phyloP scores from a whole-genome alignment of 1,140 invertebrate genomes.

The Matsumurasca onukii region DNA sequence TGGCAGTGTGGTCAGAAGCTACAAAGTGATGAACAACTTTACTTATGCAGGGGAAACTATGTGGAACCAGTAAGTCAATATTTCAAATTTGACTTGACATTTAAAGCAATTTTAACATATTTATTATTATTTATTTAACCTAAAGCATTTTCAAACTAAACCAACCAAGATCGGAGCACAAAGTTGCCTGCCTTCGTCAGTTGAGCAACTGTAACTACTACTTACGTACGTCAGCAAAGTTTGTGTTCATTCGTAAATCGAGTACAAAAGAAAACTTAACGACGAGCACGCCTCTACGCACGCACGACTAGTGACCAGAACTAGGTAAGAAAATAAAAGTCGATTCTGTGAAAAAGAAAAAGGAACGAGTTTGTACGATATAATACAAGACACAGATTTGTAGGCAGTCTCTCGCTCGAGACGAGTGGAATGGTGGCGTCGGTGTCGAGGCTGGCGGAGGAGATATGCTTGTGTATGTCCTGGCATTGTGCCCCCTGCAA shows the following conservation, averaged over 20 bases:
- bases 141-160: too few relatives aligned
- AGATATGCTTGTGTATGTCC: constrained; percentile 10
- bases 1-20: too few relatives aligned
- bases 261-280: not conserved
- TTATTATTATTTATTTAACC: too few relatives aligned
- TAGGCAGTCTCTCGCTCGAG: not conserved
- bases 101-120: too few relatives aligned
- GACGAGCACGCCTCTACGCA: not conserved
- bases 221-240: constrained; percentile 7
- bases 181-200: constrained; percentile 10
- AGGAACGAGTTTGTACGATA: not conserved
- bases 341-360: not conserved
- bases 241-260: not conserved
- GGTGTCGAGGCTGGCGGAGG: not conserved
- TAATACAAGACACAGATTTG: not conserved
- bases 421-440: not conserved
- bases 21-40: too few relatives aligned
- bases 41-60: too few relatives aligned
- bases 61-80: too few relatives aligned
- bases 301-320: not conserved
- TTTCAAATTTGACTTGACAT: too few relatives aligned
- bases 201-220: constrained; percentile 10
- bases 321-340: constrained; percentile 23
- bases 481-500: not conserved
- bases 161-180: too few relatives aligned